A percentile compares a stretch with the other conserved stretches of the same genome.
phyloP scores from a whole-genome alignment of 2,888 invertebrate species.

The Hirtodrosophila confusa region DNA sequence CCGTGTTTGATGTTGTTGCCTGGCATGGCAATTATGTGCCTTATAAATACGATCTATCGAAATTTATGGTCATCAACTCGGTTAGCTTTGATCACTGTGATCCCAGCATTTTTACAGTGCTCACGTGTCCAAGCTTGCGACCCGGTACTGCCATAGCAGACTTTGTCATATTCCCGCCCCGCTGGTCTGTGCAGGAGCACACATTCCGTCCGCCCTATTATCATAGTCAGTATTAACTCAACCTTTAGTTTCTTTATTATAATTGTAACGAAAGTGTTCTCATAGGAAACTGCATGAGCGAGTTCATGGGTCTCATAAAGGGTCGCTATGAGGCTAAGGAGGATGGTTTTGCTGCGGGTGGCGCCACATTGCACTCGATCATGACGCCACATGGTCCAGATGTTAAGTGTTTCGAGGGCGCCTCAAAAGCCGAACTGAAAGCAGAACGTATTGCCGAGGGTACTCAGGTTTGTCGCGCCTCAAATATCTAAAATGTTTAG shows the following conservation, averaged over 20 bases:
- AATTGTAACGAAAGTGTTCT: not conserved
- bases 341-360: conserved; percentile 94
- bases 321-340: conserved; percentile 98
- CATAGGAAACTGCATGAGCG: conserved; percentile 98
- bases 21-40: conserved; percentile 99
- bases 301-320: conserved; percentile 98
- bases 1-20: conserved; percentile 98
- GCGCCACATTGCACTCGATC: conserved; percentile 96
- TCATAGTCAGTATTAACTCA: conserved; percentile 89
- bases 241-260: too few species aligned
- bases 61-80: conserved; percentile 98
- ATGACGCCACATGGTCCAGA: conserved; percentile 99
- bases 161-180: conserved; percentile 99
- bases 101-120: conserved; percentile 98
- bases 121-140: conserved; percentile 95
- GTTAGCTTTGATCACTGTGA: conserved; percentile 99
- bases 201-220: conserved; percentile 99
- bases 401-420: conserved; percentile 92
- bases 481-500: not conserved
- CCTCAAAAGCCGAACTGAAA: conserved; percentile 88
- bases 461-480: conserved; percentile 87
- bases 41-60: conserved; percentile 96
- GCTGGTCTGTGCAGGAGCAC: conserved; percentile 98
- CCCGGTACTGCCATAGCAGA: conserved; percentile 98
- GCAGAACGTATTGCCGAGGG: conserved; percentile 95